A percentile compares a stretch with the other conserved stretches of the same genome.
Evolutionary conservation across 2,797 vertebrate genomes (phyloP).

Genomic region (Siniperca obscura): DNA sequence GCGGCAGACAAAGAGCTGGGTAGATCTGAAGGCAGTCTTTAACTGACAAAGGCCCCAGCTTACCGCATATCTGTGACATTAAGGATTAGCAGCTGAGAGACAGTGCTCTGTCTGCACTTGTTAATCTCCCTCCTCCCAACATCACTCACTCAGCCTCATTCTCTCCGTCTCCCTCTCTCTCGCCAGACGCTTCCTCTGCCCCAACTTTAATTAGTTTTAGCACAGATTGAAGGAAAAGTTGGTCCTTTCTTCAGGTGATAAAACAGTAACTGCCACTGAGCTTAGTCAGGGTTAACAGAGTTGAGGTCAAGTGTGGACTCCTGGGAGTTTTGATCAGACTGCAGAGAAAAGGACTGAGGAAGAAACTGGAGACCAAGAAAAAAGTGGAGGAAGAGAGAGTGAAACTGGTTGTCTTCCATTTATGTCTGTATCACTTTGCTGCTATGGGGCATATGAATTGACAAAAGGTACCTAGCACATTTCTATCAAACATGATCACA

Average conservation of each 20-base stretch:
- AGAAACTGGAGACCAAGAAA: conserved; percentile 20
- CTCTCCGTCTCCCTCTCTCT: conserved; percentile 45
- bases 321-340: conserved; percentile 60
- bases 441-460: not conserved
- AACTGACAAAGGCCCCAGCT: conserved; percentile 73
- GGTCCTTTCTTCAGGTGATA: conserved; percentile 77
- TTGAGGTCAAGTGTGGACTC: conserved; percentile 71
- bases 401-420: conserved; percentile 23
- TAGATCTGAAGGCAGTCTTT: conserved; percentile 77
- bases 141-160: conserved; percentile 69
- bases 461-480: not conserved
- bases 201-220: conserved; percentile 84
- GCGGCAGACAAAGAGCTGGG: conserved; percentile 67
- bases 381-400: conserved; percentile 10
- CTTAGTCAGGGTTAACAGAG: conserved; percentile 74
- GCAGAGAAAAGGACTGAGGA: conserved; percentile 37
- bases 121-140: conserved; percentile 78
- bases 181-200: conserved; percentile 55
- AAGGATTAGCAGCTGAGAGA: conserved; percentile 78
- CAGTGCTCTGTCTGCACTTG: conserved; percentile 73
- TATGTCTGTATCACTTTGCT: conserved; percentile 10
- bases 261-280: conserved; percentile 75
- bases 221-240: conserved; percentile 73
- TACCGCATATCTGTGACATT: conserved; percentile 79
- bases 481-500: not conserved